Evolutionary conservation across 2,888 invertebrate genomes (phyloP), one percentile per base, ranked within the genome.

Genomic region (Calliphora vomitoria): DNA sequence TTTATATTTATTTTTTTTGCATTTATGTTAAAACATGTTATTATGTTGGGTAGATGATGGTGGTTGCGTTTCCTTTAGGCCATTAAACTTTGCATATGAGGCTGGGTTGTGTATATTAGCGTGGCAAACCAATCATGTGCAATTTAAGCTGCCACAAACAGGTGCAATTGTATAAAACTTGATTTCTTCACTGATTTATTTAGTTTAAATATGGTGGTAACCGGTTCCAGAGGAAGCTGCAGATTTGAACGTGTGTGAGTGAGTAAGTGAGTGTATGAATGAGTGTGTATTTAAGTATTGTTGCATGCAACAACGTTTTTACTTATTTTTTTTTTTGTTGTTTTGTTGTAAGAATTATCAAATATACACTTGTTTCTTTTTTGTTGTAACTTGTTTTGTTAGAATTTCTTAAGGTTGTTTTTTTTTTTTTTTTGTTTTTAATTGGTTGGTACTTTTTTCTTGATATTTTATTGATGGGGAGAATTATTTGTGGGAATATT

Each of bases 51-150:
- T 38, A 75, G 72, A 44, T 74, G 62, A 20, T 38, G 10, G 31
- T 64, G 62, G 55, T 71, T 79, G 66, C 25, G 66, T 75, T 82
- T 87, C 87, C 85, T 87, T 87, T 87, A 78, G 87, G 87, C 85
- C 87, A 78, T 85, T 87, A 85, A 87, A 85, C 85, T 87, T 87
- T 87, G 84, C 87, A 85, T 87, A 87, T 79, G 62, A 44, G 31
- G n/a, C 25, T 71, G 41, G 62, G 41, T 35, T 41, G 76, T 62
- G 50, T 53, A n/a, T 58, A 35, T 68, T 18, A 47, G 58, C 74
- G 66, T 80, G 81, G 86, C 83, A 72, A 71, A 80, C 71, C 78
- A 82, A 76, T 81, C 86, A 80, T 76, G 76, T 64, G 68, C 66
- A 62, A 81, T 82, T 87, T 79, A 31, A 62, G 82, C 47, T 82